Percentiles rank a stretch among this genome's conserved stretches.
phyloP scores from a whole-genome alignment of 2,113 vertebrate genomes.

The Herpailurus yagouaroundi region DNA sequence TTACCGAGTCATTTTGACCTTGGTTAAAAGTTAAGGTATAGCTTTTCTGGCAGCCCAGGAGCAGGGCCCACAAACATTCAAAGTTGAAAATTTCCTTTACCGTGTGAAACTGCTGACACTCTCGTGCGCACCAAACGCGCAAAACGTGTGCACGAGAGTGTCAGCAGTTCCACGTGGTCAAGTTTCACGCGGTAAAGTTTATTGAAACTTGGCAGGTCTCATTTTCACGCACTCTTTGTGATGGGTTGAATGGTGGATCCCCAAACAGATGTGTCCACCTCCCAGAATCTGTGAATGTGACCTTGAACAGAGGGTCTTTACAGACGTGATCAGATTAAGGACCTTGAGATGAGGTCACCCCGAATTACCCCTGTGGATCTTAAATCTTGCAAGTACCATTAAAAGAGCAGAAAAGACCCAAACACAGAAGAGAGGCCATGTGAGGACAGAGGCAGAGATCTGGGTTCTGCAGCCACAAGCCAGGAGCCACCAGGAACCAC shows the following conservation, averaged over 20 bases:
- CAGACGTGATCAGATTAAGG: not conserved
- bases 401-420: not conserved
- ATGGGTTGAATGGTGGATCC: not conserved
- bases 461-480: not conserved
- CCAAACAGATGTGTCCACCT: not conserved
- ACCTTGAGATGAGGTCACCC: not conserved
- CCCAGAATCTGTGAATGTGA: not conserved
- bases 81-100: not conserved
- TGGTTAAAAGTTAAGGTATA: not conserved
- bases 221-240: not conserved
- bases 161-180: no score
- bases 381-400: not conserved
- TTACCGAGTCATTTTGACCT: not conserved
- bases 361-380: not conserved
- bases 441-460: not conserved
- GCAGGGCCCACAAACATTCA: not conserved
- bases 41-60: not conserved
- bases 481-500: no score
- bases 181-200: no score
- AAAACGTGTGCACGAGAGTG: no score
- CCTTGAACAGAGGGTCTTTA: not conserved
- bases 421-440: not conserved
- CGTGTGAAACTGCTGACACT: no score
- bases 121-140: not conserved
- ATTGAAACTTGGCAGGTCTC: not conserved